Base-by-base conservation (phyloP, 2,797 vertebrate genomes). In the Rhynchonycteris naso region DNA sequence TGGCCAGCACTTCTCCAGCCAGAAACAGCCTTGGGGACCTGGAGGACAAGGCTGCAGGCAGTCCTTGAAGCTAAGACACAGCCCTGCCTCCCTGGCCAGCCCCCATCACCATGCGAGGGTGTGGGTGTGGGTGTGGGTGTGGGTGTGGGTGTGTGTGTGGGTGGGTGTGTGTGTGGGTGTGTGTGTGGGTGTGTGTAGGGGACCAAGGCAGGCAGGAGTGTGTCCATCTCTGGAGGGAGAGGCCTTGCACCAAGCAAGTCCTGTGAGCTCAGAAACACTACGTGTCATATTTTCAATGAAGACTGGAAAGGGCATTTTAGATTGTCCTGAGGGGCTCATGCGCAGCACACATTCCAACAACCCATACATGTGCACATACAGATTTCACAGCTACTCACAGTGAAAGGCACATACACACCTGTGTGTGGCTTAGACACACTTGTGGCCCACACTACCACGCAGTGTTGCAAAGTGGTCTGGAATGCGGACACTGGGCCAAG, bases 251-350 rank as follows among this genome's bases (percentile, higher is more conserved):
- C 65, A 6, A 11, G 8, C 33, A 88, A 26, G 35, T 50, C n/a
- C 52, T 50, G 14, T n/a, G 33, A 61, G 26, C n/a, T 79, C 72
- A 61, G 68, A 43, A 52, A 63, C 3, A 4, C 22, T 63, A 21
- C 50, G 84, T 75, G 38, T 71, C 90, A 54, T 6, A 22, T 72
- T 84, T 95, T 81, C 54, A 74, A 47, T 35, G 58, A 88, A 95
- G 38, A 76, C 43, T 71, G n/a, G 84, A 79, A 91, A 30, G 28
- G 47, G 0, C 3, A 43, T 16, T 88, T 79, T 38, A n/a, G 14
- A 18, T 26, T 88, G 19, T n/a, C 52, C 28, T 30, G 69, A 68
- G 35, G 19, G 10, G 15, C 15, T 94, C 47, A 18, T 16, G 14
- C 75, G 19, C 71, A 69, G 22, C 11, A 69, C 7, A 63, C 19